phyloP scores from a whole-genome alignment of 1,140 invertebrate genomes.

The Elymnias hypermnestra region DNA sequence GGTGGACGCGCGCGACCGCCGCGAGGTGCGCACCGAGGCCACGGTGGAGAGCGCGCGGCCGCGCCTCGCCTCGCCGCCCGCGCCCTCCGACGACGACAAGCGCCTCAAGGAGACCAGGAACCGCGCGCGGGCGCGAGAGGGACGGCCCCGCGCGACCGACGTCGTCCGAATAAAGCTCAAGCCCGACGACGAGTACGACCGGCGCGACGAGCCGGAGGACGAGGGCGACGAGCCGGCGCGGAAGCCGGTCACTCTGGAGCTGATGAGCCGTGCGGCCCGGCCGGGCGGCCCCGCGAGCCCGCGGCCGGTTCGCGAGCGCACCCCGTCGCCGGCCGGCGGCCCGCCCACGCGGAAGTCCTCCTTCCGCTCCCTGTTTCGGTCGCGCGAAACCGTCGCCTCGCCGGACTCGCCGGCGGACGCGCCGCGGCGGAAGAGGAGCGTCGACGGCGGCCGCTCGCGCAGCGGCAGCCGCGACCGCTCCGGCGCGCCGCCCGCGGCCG shows the following conservation, averaged over 20 bases:
- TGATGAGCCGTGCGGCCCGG: too few species aligned
- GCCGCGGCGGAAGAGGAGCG: slow-evolving; percentile 56
- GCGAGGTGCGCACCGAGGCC: slow-evolving; percentile 56
- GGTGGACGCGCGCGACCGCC: slow-evolving; percentile 65
- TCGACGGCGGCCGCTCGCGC: slow-evolving; percentile 74
- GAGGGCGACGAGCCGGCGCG: slow-evolving; percentile 36
- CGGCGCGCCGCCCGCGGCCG: slow-evolving; percentile 67
- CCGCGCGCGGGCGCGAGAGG: slow-evolving; percentile 44
- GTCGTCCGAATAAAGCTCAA: slow-evolving; percentile 81
- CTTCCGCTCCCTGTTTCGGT: slow-evolving; percentile 86
- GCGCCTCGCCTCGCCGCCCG: slow-evolving; percentile 20
- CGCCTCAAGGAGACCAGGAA: slow-evolving; percentile 49
- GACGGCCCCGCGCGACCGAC: slow-evolving; percentile 44
- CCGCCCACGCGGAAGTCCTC: slow-evolving; percentile 85
- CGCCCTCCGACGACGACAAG: slow-evolving; percentile 45
- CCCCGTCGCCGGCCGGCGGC: slow-evolving; percentile 66
- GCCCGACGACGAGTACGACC: slow-evolving; percentile 80
- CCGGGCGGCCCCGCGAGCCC: slow-evolving; percentile 29
- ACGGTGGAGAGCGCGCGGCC: slow-evolving; percentile 42
- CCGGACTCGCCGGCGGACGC: slow-evolving; percentile 80
- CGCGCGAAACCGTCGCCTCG: slow-evolving; percentile 77
- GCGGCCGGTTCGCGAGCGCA: slow-evolving; percentile 59
- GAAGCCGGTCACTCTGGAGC: slow-evolving; percentile 69
- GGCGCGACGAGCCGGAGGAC: slow-evolving; percentile 55
- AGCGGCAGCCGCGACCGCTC: slow-evolving; percentile 81